phyloP scores from a whole-genome alignment of 2,797 vertebrate genomes.

The Nasua narica region DNA sequence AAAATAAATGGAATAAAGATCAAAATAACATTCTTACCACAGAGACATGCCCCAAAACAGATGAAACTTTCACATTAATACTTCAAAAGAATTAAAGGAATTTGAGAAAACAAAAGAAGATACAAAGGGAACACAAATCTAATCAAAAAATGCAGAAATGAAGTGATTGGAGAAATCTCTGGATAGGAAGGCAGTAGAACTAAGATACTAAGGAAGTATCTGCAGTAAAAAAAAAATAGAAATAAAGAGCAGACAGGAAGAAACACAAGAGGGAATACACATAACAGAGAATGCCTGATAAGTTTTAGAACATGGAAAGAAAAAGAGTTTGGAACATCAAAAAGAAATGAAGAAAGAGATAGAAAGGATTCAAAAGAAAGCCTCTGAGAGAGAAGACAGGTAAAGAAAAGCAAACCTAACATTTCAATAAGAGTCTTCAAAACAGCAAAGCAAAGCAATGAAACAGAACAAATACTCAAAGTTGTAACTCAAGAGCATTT shows the following conservation, averaged over 20 bases:
- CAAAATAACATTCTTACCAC: slow-evolving; percentile 31
- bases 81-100: slow-evolving; percentile 31
- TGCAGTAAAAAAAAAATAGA: background rate
- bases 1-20: background rate
- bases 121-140: background rate
- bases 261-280: background rate
- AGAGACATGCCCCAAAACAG: slow-evolving; percentile 33
- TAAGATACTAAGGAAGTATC: background rate
- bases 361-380: background rate
- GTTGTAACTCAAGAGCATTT: background rate
- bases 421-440: background rate
- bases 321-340: background rate
- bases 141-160: background rate
- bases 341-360: background rate
- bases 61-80: background rate
- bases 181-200: background rate
- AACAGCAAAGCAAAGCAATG: background rate
- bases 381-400: background rate
- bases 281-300: background rate
- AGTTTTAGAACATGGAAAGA: background rate
- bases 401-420: background rate
- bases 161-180: background rate
- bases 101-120: background rate
- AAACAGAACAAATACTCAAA: background rate
- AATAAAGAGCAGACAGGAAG: background rate